Evolutionary conservation across 2,888 invertebrate genomes (phyloP).

Genomic region (Sarcophaga subvicina): DNA sequence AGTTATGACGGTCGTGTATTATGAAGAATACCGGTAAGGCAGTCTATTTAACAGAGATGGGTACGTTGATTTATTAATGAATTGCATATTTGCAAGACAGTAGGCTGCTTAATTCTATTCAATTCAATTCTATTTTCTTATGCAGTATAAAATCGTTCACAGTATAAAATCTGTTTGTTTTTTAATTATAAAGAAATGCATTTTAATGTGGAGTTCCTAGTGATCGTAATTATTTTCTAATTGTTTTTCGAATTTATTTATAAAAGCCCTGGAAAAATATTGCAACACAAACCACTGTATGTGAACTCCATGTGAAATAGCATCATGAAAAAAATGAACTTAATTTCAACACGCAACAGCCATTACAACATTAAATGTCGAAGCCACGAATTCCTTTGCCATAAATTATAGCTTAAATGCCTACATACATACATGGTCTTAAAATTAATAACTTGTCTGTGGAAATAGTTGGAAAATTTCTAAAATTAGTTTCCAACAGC

Average conservation of each 20-base stretch:
- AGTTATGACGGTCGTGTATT: too few species aligned
- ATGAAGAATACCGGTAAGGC: too few species aligned
- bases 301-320: not conserved
- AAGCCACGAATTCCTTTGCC: not conserved
- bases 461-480: constrained; percentile 19
- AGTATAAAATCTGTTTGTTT: too few species aligned
- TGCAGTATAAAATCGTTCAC: too few species aligned
- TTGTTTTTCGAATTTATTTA: not conserved
- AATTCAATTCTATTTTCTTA: too few species aligned
- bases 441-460: constrained; percentile 2
- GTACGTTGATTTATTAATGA: too few species aligned
- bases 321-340: not conserved
- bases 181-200: too few species aligned
- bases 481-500: not conserved
- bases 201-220: too few species aligned
- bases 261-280: not conserved
- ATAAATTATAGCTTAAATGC: not conserved
- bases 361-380: not conserved
- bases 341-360: constrained; percentile 31
- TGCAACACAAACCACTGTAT: not conserved
- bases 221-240: too few species aligned
- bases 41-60: too few species aligned
- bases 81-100: too few species aligned
- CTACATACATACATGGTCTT: not conserved
- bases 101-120: too few species aligned